Base-by-base conservation (phyloP, 2,113 vertebrate genomes). In the Odocoileus virginianus region DNA sequence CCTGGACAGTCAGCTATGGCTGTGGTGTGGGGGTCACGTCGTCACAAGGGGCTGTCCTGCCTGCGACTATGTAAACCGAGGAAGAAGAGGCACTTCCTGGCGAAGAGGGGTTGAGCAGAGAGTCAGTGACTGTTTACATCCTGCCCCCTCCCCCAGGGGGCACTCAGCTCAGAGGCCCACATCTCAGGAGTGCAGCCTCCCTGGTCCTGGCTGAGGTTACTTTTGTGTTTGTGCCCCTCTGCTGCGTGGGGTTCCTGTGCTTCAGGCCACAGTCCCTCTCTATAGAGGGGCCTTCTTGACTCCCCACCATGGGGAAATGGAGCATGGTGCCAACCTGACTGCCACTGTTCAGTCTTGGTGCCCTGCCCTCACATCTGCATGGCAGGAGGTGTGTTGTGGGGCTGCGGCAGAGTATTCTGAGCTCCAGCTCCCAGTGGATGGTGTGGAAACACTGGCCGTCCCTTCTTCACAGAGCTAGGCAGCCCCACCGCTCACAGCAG, bases 101-200 rank as follows among this genome's bases (percentile, higher is more conserved):
- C n/a, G 57, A 28, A 47, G 60, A 14, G 64, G 36, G 33, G 3
- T 4, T 89, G 76, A 33, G 45, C 78, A 58, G 54, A 36, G 25
- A 36, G 52, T 71, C 9, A 36, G 54, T 30, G 40, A 14, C 30
- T 15, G 27, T 27, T 57, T 7, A 2, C 47, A 12, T 78, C 25
- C 2, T 7, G 13, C n/a, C 58, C 28, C 19, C 21, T 43, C 36
- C 43, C 50, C 30, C 3, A 3, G 21, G 16, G 64, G 23, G 2
- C 10, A 4, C 55, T 52, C 43, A 45, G 52, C 60, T 61, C 50
- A 71, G 76, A 76, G 40, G 58, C 36, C 45, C 33, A 2, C 1
- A 0, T 9, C 5, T 3, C 27, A 7, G 83, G 78, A 27, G 27
- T 21, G 15, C 19, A 17, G 21, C 40, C 15, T 17, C 0, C 61